Percentiles rank a stretch among this genome's conserved stretches.
These are phyloP conservation scores for Leucophenga varia DNA, from an alignment of 1,140 invertebrate species.

Conservation along the genomic window DNA sequence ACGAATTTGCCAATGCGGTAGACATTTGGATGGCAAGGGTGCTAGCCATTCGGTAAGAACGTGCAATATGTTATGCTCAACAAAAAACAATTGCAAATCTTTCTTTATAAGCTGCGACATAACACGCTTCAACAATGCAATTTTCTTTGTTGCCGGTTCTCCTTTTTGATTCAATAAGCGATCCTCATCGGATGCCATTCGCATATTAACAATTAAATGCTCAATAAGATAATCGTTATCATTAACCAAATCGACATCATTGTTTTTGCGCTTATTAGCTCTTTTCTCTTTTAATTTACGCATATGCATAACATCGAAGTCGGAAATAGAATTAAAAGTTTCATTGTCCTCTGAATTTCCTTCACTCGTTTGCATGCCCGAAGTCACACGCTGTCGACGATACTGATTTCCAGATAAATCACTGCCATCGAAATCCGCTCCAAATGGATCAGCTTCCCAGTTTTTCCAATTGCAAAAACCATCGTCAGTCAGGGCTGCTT, in stretches of 20 bases:
- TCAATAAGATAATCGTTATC: slow-evolving; percentile 96
- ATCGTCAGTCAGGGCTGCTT: too few species aligned
- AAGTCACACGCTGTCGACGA: too few species aligned
- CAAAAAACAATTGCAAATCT: slow-evolving; percentile 90
- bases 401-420: too few species aligned
- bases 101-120: slow-evolving; percentile 92
- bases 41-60: slow-evolving; percentile 97
- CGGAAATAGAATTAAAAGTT: slow-evolving; percentile 70
- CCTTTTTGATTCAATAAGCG: slow-evolving; percentile 78
- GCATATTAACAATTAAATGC: slow-evolving; percentile 86
- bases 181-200: slow-evolving; percentile 85
- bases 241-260: slow-evolving; percentile 94
- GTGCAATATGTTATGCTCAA: slow-evolving; percentile 91
- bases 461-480: too few species aligned
- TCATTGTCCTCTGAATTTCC: too few species aligned
- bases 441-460: too few species aligned
- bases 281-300: slow-evolving; percentile 81
- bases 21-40: slow-evolving; percentile 93
- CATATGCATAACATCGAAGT: slow-evolving; percentile 91
- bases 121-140: slow-evolving; percentile 83
- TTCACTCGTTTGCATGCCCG: too few species aligned
- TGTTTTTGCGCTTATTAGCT: slow-evolving; percentile 72
- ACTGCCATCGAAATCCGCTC: too few species aligned
- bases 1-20: slow-evolving; percentile 90
- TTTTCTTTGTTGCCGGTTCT: slow-evolving; percentile 88